Evolutionary conservation across 1,140 invertebrate genomes (phyloP), one percentile per base, ranked within the genome.

Genomic region (Oppia nitens): DNA sequence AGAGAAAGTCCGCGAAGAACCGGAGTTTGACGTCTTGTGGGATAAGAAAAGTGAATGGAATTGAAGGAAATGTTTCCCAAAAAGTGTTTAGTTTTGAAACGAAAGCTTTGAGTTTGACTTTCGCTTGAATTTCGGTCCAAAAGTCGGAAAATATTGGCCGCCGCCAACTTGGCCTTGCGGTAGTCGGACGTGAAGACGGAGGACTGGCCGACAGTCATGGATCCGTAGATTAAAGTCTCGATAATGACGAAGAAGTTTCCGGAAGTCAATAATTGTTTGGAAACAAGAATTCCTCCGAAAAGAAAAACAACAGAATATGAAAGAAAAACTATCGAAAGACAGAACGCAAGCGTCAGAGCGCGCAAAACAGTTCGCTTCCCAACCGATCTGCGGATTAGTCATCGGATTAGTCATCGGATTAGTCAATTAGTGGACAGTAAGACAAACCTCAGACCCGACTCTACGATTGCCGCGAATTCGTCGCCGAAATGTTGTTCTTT

Each of bases 41-140:
- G 90, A 75, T 96, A 96, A 17, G 82, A 74, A 72, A 96, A 96
- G 25, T 72, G 77, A 27, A 96, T 84, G 69, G 87, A 75, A 63
- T 82, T 78, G 68, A 96, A 94, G 61, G 82, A 76, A 48, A 96
- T 83, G 66, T 89, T 79, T 1, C 89, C 88, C 11, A n/a, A 9
- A 17, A 21, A 55, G n/a, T 32, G 53, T 17, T 49, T 26, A 53
- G 27, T 3, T 24, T 11, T 49, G 12, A 1, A 4, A 9, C 14
- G 17, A 1, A 49, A 17, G 29, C 27, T 26, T 11, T 24, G 29
- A 4, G 25, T 29, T 25, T 21, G 6, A n/a, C 6, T 54, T n/a
- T n/a, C n/a, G 11, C 29, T 6, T 54, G 56, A 47, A 27, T 50
- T 25, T 3, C 56, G 58, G 55, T 75, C 69, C 45, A 75, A 67